These are phyloP conservation scores for Aphyosemion australe DNA, from an alignment of 2,113 vertebrate species.

Conservation along the genomic window DNA sequence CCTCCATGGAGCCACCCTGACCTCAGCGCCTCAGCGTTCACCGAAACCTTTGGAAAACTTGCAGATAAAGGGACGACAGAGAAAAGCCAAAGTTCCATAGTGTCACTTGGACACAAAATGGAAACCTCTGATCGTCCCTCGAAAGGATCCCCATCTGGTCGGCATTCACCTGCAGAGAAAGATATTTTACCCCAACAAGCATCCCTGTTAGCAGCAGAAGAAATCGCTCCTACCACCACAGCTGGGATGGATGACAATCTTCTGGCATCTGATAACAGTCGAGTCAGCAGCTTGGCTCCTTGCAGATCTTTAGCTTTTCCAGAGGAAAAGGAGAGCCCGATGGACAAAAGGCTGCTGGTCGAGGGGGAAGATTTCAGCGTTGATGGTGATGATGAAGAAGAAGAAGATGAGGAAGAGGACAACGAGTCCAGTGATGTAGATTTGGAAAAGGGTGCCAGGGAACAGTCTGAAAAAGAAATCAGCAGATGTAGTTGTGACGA, in stretches of 20 bases:
- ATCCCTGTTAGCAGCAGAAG: slow-evolving; percentile 32
- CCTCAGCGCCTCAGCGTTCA: slow-evolving; percentile 35
- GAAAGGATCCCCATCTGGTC: slow-evolving; percentile 56
- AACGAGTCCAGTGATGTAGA: slow-evolving; percentile 88
- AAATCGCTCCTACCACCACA: slow-evolving; percentile 24
- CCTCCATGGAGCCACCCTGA: slow-evolving; percentile 63
- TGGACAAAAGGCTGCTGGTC: slow-evolving; percentile 73
- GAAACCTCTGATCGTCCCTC: slow-evolving; percentile 52
- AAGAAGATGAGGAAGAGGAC: slow-evolving; percentile 75
- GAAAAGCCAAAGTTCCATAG: slow-evolving; percentile 45
- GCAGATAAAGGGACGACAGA: slow-evolving; percentile 46
- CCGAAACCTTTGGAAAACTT: slow-evolving; percentile 32
- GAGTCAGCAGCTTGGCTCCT: slow-evolving; percentile 59
- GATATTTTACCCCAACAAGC: slow-evolving; percentile 58
- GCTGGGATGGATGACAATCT: slow-evolving; percentile 74
- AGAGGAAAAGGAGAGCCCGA: slow-evolving; percentile 71
- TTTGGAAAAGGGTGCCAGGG: slow-evolving; percentile 92
- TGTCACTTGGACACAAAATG: slow-evolving; percentile 55
- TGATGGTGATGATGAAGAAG: slow-evolving; percentile 70
- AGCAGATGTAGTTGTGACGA: slow-evolving; percentile 58
- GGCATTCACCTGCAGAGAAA: slow-evolving; percentile 58
- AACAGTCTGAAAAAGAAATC: slow-evolving; percentile 90
- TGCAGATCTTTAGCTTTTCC: slow-evolving; percentile 54
- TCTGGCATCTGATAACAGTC: slow-evolving; percentile 69
- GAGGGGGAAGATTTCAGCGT: slow-evolving; percentile 75